These are phyloP conservation scores for Ridgeia piscesae DNA, from an alignment of 1,140 invertebrate species.

Conservation along the genomic window DNA sequence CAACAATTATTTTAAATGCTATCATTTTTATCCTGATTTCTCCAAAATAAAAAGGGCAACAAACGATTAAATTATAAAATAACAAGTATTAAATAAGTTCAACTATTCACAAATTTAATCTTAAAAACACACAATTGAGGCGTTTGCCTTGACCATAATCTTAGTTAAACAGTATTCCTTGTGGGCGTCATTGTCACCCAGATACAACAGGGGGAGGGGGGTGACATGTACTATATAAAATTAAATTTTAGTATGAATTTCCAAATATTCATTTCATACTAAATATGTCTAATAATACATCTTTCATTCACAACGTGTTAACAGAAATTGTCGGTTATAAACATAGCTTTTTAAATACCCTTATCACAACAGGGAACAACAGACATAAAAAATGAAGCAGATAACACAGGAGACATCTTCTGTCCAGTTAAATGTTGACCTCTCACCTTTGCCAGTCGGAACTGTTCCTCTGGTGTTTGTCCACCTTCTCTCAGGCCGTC, in stretches of 20 bases:
- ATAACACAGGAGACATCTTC: neutral
- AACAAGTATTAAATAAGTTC: no score
- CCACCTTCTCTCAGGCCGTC: constrained; percentile 61
- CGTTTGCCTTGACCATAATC: neutral
- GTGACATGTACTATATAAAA: neutral
- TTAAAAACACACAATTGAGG: no score
- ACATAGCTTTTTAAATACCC: neutral
- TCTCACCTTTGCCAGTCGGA: constrained; percentile 47
- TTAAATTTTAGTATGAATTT: neutral
- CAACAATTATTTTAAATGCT: no score
- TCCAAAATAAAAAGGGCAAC: no score
- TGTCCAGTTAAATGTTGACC: neutral
- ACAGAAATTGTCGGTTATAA: neutral
- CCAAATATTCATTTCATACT: neutral
- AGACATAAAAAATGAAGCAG: neutral
- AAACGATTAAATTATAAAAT: no score
- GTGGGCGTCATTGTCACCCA: neutral
- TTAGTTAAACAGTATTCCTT: neutral
- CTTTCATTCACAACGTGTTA: neutral
- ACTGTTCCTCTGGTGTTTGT: constrained; percentile 48
- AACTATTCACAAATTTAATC: no score
- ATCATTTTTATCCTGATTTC: no score
- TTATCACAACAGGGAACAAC: neutral
- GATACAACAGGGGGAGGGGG: no score
- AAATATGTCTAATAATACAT: neutral